Conservation (phyloP, 1,140 invertebrate species). For the Orchesella cincta region DNA sequence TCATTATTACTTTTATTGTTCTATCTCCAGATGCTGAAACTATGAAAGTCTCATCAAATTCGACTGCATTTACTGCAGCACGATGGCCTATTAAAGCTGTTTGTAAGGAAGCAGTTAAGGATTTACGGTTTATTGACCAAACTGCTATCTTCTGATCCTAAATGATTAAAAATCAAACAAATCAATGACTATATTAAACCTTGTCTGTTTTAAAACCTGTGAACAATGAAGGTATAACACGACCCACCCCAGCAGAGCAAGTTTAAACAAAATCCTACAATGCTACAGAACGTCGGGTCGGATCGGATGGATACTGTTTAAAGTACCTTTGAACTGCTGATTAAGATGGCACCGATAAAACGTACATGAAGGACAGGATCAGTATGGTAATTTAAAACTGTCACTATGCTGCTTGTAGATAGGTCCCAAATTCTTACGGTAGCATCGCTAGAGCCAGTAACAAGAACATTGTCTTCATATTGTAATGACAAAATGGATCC, state of each 20-base stretch:
- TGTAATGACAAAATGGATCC: conserved; percentile 97
- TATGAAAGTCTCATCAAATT: conserved; percentile 99
- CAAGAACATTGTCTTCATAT: conserved; percentile 98
- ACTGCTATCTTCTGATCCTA: conserved; percentile 99
- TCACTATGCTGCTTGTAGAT: conserved; percentile 86
- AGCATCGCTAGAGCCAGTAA: conserved; percentile 95
- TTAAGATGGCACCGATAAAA: conserved; percentile 99
- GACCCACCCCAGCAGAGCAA: no score
- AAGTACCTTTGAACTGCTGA: conserved; percentile 99
- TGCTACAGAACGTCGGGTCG: no score
- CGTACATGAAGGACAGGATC: conserved; percentile 97
- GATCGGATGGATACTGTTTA: no score
- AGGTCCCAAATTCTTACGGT: conserved; percentile 94
- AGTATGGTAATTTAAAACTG: conserved; percentile 98
- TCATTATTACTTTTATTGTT: conserved; percentile 86
- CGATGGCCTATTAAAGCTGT: conserved; percentile 95
- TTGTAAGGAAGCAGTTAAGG: conserved; percentile 90
- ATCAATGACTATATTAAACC: no score
- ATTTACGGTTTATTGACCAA: conserved; percentile 99
- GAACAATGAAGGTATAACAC: no score
- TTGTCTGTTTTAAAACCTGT: no score
- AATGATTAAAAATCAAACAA: no score
- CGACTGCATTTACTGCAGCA: conserved; percentile 98
- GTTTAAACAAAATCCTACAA: no score
- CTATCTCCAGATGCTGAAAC: conserved; percentile 99